phyloP scores from a whole-genome alignment of 2,113 vertebrate species.

The Hiodon tergisus region DNA sequence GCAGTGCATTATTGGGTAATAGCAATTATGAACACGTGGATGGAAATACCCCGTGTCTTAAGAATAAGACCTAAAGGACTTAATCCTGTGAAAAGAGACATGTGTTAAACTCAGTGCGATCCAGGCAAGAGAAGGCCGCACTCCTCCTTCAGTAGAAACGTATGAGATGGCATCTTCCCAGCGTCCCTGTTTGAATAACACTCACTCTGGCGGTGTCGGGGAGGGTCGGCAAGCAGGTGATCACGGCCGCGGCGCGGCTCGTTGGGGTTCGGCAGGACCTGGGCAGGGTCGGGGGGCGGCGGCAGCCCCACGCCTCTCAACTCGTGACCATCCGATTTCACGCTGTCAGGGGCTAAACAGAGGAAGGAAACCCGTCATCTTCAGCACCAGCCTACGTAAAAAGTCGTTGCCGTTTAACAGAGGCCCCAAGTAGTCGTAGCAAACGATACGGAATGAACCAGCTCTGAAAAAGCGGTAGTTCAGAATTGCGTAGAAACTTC shows the following conservation, averaged over 20 bases:
- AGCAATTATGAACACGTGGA: not conserved
- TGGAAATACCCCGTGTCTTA: not conserved
- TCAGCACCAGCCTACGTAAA: not conserved
- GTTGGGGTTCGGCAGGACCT: constrained; percentile 65
- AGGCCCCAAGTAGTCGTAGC: no score
- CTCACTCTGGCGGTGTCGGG: constrained; percentile 69
- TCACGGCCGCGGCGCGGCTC: constrained; percentile 54
- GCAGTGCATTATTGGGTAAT: not conserved
- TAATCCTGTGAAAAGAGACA: not conserved
- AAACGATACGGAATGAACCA: not conserved
- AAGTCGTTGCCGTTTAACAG: not conserved
- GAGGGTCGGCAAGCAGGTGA: constrained; percentile 39
- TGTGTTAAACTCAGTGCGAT: no score
- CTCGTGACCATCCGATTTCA: constrained; percentile 44
- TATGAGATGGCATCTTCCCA: not conserved
- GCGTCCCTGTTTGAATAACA: constrained; percentile 14
- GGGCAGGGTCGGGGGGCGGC: constrained; percentile 68
- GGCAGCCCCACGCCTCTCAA: constrained; percentile 54
- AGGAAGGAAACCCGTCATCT: not conserved
- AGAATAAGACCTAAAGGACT: not conserved
- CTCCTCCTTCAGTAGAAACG: no score
- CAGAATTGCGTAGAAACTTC: not conserved
- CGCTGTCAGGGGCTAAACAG: constrained; percentile 50
- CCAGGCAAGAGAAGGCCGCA: not conserved
- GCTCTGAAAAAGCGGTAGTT: no score